Base-by-base conservation (phyloP, 1,140 invertebrate species). In the Littorina saxatilis region DNA sequence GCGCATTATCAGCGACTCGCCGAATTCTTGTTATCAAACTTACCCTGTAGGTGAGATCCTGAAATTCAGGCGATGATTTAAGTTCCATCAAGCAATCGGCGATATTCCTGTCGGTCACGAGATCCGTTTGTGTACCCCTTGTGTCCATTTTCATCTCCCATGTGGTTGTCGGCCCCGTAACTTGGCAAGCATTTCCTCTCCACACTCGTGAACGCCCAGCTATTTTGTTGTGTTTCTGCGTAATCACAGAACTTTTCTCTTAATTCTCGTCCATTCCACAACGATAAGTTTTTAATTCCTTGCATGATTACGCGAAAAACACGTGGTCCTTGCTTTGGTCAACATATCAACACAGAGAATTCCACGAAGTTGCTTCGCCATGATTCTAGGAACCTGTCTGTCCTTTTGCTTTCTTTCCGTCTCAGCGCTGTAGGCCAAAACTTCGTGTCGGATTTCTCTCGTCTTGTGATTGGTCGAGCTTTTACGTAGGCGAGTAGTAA, bases 31-130 rank as follows among this genome's bases (percentile, higher is more conserved):
- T 47, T 47, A 47, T 9, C 5, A 47, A 47, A 78, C 76, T 78
- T 58, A 78, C 76, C 58, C 76, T 78, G 55, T 78, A 78, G 11
- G 55, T 63, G 20, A 78, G 27, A n/a, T 63, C 76, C 39, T 78
- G 76, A 27, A 78, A 78, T 20, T 78, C 76, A 11, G 55, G 15
- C 29, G 55, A 43, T 20, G 76, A 78, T 29, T 58, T 55, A 0
- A 78, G 55, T 43, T 78, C 76, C 37, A 29, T 43, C 39, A 78
- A 37, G 17, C 76, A 78, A 20, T 63, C 76, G 23, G 76, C 52
- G 43, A 78, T 78, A 39, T 39, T 43, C 39, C 58, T 66, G 35
- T 78, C 76, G 7, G 76, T 63, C 23, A 78, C 76, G 1, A 78
- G 20, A 37, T 78, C 76, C 9, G 76, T 78, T 39, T 78, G 76